These are phyloP conservation scores for Phaonia tiefii DNA, from an alignment of 2,888 invertebrate genomes.

Conservation along the genomic window DNA sequence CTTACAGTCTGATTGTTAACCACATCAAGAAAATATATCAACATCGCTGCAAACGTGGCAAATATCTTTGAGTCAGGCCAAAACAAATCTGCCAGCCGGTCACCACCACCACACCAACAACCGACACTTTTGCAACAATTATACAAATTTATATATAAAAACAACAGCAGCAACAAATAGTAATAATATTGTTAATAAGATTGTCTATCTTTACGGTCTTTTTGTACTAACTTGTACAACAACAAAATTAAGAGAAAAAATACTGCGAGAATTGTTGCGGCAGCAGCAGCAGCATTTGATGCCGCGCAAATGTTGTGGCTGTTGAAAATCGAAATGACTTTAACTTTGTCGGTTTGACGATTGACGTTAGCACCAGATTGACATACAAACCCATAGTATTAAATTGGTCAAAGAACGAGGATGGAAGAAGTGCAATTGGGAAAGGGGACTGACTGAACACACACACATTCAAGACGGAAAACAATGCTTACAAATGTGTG, in stretches of 20 bases:
- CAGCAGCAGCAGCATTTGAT: slow-evolving; percentile 15
- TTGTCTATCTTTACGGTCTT: slow-evolving; percentile 60
- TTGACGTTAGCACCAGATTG: slow-evolving; percentile 57
- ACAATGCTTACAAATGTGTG: neutral
- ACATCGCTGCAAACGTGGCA: neutral
- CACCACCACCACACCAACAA: slow-evolving; percentile 48
- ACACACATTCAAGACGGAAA: neutral
- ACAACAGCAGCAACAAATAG: slow-evolving; percentile 77
- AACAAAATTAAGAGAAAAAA: slow-evolving; percentile 12
- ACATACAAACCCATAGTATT: slow-evolving; percentile 52
- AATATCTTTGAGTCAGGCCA: slow-evolving; percentile 16
- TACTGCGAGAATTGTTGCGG: slow-evolving; percentile 46
- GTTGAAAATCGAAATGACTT: slow-evolving; percentile 53
- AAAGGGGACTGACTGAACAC: neutral
- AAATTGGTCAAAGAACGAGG: slow-evolving; percentile 10
- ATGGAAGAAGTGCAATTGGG: neutral
- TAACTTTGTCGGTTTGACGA: slow-evolving; percentile 54
- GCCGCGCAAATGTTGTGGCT: slow-evolving; percentile 31
- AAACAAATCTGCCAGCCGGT: slow-evolving; percentile 12
- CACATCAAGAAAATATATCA: too few species aligned
- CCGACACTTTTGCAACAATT: slow-evolving; percentile 77
- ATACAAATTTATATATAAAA: slow-evolving; percentile 75
- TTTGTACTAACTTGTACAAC: neutral
- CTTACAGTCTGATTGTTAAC: too few species aligned
- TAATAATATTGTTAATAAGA: slow-evolving; percentile 67